Base-by-base conservation (phyloP, 2,888 invertebrate species). In the Coleophora deauratella region DNA sequence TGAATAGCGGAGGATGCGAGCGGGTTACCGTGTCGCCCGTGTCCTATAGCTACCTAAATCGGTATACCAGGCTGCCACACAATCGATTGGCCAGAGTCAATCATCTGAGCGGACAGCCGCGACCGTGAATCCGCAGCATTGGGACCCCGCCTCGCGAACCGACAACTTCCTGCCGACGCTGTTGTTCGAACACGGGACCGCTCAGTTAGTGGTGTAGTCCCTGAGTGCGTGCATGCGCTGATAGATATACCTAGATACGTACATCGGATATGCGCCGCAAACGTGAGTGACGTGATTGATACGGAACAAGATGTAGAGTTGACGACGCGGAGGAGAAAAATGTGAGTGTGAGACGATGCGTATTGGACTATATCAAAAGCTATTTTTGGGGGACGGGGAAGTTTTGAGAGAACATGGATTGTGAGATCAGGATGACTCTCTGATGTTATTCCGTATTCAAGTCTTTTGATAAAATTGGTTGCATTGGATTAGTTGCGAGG, bases 11-110 rank as follows among this genome's bases (percentile, higher is more conserved):
- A 59, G 50, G 64, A 67, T 60, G 59, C 59, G 55, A 55, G 61
- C 59, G 62, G 63, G 65, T 63, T 65, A 67, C 66, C 69, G 65
- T 72, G 73, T 75, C 70, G 72, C 65, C 67, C 50, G 62, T 54
- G 49, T 45, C 21, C 3, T 21, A 21, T 21, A 21, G 3, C 21
- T 21, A 21, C 6, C 21, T 21, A 21, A 21, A 3, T 3, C 6
- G 21, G 21, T 6, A 21, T 6, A 21, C 21, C 3, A 21, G 6
- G 3, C 21, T 21, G 21, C 21, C 21, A 48, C 55, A 69, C 69
- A 72, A 76, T 80, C 82, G 78, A 81, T 81, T 79, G 79, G 79
- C 71, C 73, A 73, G 63, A 80, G 74, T 79, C 72, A 78, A 81
- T 82, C 80, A 77, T 77, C 63, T 68, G 72, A 63, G 66, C 72